These are phyloP conservation scores for Takifugu rubripes DNA, from an alignment of 2,797 vertebrate species.

Conservation along the genomic window DNA sequence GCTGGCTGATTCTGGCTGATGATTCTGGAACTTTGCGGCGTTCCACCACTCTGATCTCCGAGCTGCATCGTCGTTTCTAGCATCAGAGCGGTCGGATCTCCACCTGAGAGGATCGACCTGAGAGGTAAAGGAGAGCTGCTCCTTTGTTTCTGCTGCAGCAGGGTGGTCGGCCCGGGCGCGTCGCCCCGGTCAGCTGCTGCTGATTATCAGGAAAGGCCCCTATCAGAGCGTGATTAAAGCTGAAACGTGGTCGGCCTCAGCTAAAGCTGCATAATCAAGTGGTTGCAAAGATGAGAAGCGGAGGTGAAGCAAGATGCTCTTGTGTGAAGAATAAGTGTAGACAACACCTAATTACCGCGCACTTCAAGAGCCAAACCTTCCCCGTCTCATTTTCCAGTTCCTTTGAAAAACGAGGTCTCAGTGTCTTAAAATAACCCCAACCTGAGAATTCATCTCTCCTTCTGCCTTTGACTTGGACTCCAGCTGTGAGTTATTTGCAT, in stretches of 20 bases:
- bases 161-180: constrained; percentile 1
- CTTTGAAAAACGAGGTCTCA: constrained; percentile 53
- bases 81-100: constrained; percentile 29
- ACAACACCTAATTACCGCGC: constrained; percentile 53
- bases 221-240: constrained; percentile 24
- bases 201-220: constrained; percentile 32
- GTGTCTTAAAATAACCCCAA: constrained; percentile 61
- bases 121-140: constrained; percentile 23
- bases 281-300: constrained; percentile 11
- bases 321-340: constrained; percentile 37
- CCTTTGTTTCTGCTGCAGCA: constrained; percentile 5
- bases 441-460: constrained; percentile 23
- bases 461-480: constrained; percentile 39
- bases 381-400: constrained; percentile 36
- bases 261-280: constrained; percentile 19
- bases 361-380: constrained; percentile 35
- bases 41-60: constrained; percentile 20
- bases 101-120: constrained; percentile 29
- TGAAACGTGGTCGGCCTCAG: constrained; percentile 24
- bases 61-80: constrained; percentile 41
- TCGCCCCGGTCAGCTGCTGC: constrained; percentile 14
- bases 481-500: constrained; percentile 53
- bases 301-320: constrained; percentile 27
- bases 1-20: constrained; percentile 28
- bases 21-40: constrained; percentile 16